A percentile compares a stretch with the other conserved stretches of the same genome.
Conservation (phyloP, 2,113 vertebrate genomes). For the Lanius collurio region DNA sequence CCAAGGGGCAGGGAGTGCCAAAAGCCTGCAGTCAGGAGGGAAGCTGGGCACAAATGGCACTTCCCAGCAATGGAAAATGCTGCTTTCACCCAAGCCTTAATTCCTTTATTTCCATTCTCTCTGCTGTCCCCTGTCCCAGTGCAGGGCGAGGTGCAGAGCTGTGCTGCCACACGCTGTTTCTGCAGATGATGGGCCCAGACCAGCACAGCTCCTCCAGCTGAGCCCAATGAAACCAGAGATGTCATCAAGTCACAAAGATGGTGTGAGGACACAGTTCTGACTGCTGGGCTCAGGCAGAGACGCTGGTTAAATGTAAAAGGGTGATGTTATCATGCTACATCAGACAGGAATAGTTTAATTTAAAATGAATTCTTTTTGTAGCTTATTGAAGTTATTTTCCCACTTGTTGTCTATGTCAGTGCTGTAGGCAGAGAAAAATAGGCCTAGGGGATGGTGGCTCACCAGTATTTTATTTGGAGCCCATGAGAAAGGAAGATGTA, state of each 20-base stretch:
- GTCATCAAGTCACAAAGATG: neutral
- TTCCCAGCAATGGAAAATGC: neutral
- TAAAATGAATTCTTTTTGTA: neutral
- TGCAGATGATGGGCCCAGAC: neutral
- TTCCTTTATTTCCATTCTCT: neutral
- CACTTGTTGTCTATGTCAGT: neutral
- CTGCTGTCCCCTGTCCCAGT: rapidly evolving
- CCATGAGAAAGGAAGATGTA: constrained; percentile 33
- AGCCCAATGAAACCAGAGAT: neutral
- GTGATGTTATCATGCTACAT: neutral
- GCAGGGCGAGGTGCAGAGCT: neutral
- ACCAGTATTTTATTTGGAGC: neutral
- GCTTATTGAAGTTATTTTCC: neutral
- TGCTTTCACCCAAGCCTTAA: neutral
- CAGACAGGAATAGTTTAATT: neutral
- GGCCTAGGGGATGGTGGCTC: neutral
- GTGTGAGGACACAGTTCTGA: neutral
- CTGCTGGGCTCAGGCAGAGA: neutral
- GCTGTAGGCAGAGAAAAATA: neutral
- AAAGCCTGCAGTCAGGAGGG: neutral
- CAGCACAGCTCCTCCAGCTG: neutral
- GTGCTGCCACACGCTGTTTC: neutral
- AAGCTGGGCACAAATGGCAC: neutral
- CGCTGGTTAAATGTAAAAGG: neutral
- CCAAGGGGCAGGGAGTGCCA: neutral